Percentiles rank a stretch among this genome's conserved stretches.
Evolutionary conservation across 2,888 invertebrate species (phyloP).

Genomic region (Zonitis immaculata): DNA sequence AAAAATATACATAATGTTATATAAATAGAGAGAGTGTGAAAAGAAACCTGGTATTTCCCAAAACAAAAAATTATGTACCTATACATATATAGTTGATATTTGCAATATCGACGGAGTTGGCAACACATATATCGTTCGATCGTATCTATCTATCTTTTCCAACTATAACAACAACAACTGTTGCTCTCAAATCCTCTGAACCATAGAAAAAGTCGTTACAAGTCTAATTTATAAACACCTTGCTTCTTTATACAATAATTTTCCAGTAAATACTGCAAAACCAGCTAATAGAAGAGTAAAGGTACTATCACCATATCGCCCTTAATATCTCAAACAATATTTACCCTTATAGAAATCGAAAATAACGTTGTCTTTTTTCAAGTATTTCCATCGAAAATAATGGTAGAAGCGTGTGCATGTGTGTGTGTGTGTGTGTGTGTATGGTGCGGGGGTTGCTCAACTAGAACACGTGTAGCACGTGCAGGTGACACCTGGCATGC

Average conservation of each 20-base stretch:
- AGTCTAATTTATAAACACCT: slow-evolving; percentile 9
- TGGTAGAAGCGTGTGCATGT: no score
- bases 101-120: not conserved
- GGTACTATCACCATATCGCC: slow-evolving; percentile 29
- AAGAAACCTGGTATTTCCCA: no score
- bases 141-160: no score
- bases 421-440: no score
- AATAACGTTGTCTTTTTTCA: not conserved
- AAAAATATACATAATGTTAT: no score
- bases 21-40: no score
- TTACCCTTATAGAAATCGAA: not conserved
- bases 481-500: slow-evolving; percentile 35
- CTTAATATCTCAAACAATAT: slow-evolving; percentile 2
- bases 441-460: slow-evolving; percentile 19
- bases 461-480: slow-evolving; percentile 24
- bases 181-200: slow-evolving; percentile 16
- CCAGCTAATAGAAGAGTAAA: slow-evolving; percentile 22
- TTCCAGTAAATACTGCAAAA: slow-evolving; percentile 28
- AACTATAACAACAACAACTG: slow-evolving; percentile 21
- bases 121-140: slow-evolving; percentile 1
- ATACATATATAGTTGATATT: no score
- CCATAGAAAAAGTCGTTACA: slow-evolving; percentile 33
- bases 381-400: not conserved
- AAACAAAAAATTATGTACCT: no score
- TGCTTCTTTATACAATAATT: slow-evolving; percentile 4